A percentile compares a stretch with the other conserved stretches of the same genome.
Evolutionary conservation across 1,140 invertebrate genomes (phyloP).

Genomic region (Pollicipes pollicipes): DNA sequence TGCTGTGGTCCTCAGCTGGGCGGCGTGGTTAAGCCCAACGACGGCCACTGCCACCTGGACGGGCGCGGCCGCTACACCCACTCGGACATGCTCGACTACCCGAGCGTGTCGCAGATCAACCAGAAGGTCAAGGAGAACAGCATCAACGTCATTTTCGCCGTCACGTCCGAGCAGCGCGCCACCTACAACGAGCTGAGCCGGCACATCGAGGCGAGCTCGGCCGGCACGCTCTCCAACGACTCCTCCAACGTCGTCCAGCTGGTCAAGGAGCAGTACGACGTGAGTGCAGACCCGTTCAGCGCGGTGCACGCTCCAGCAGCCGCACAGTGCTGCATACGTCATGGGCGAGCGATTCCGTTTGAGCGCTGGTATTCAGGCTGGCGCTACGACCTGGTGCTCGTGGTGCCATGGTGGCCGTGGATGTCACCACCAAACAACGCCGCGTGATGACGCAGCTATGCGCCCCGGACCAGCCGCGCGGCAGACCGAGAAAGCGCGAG

Average conservation of each 20-base stretch:
- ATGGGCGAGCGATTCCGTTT: too few relatives aligned
- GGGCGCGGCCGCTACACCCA: slow-evolving; percentile 52
- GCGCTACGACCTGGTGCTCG: too few relatives aligned
- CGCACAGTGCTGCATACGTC: too few relatives aligned
- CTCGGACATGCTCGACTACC: slow-evolving; percentile 46
- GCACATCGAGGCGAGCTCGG: slow-evolving; percentile 28
- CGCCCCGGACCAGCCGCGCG: too few relatives aligned
- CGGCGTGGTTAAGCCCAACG: slow-evolving; percentile 84
- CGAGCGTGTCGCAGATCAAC: slow-evolving; percentile 39
- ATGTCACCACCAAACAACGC: too few relatives aligned
- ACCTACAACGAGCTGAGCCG: slow-evolving; percentile 34
- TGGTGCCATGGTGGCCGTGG: too few relatives aligned
- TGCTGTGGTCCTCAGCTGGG: slow-evolving; percentile 53
- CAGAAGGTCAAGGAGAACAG: slow-evolving; percentile 32
- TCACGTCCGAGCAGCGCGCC: slow-evolving; percentile 34
- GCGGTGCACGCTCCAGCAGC: too few relatives aligned
- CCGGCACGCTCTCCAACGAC: slow-evolving; percentile 38
- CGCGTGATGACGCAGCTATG: too few relatives aligned
- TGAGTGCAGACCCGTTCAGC: too few relatives aligned
- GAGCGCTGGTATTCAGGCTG: too few relatives aligned
- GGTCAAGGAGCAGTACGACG: slow-evolving; percentile 35
- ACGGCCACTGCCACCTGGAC: slow-evolving; percentile 69
- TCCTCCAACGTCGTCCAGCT: slow-evolving; percentile 41
- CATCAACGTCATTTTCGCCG: slow-evolving; percentile 45
- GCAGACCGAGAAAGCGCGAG: too few relatives aligned